Evolutionary conservation across 2,797 vertebrate genomes (phyloP), one percentile per base, ranked within the genome.

Genomic region (Carduelis carduelis): DNA sequence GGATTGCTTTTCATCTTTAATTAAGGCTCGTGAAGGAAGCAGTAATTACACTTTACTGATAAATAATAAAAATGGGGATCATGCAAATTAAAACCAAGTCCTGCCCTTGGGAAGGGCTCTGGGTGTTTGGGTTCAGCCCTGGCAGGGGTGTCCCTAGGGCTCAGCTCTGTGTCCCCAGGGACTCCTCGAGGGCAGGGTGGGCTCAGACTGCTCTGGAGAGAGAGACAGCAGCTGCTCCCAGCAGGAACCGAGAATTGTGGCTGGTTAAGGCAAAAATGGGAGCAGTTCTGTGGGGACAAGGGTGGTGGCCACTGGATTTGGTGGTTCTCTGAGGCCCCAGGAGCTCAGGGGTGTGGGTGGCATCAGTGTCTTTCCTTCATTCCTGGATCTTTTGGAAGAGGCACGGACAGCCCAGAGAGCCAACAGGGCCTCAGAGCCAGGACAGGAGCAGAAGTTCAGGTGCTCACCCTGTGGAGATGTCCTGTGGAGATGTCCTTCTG

Each of bases 1-100:
- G 88, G 85, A 47, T 78, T 89, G 87, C 90, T 97, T 92, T 87
- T 94, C 86, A 87, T 97, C 85, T 68, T 95, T 97, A 95, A 97
- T 97, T 96, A 97, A 66, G 56, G 81, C 64, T 93, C 0, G 5
- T 91, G 89, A 81, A 93, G 90, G 84, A 84, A 90, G 85, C 6
- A 7, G 87, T 94, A 95, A 96, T 97, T 96, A 85, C 64, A 41
- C 87, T 89, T 93, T 83, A 47, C 80, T 47, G 56, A 92, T 95
- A 97, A 94, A 94, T 95, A 93, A 90, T 91, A 34, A 64, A 92
- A 91, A 83, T 65, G 56, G 53, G 56, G 80, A 66, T 76, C 76
- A 76, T n/a, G 60, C 55, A 89, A 75, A 81, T 87, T 19, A 34
- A 88, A 78, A 52, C 23, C n/a, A 26, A 34, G 66, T 60, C 4